Evolutionary conservation across 2,888 invertebrate species (phyloP), one percentile per base, ranked within the genome.

Genomic region (Ichneumoninae sp.): DNA sequence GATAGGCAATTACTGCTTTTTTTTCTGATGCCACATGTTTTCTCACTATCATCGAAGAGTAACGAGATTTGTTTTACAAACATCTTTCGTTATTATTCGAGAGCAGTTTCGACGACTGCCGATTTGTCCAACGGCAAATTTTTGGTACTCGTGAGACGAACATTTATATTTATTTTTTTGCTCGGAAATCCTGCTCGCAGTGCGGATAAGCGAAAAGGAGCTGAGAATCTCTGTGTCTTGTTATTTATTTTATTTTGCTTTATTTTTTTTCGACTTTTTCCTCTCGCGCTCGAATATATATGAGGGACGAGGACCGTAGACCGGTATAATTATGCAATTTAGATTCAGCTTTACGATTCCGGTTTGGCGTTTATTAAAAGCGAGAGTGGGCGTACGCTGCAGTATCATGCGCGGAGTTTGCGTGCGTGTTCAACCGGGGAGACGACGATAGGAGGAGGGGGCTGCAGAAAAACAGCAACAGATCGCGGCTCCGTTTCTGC

Each of bases 271-370:
- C 40, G 26, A 36, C 44, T 3, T 44, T 70, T 66, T 80, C 40
- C 47, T 36, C 66, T 47, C 54, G 40, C 47, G 22, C 60, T 72
- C 72, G 47, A 40, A 71, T 76, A 26, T 36, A 52, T 62, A 54
- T 62, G 82, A 80, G 70, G 69, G 71, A 84, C 82, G 82, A 81
- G 83, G 80, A 76, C 82, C 44, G 87, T 86, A 87, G 88, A 88
- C 88, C 87, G 90, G 90, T 91, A 91, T 92, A 91, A 92, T 92
- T 91, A 91, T 89, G 91, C 91, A 92, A 92, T 92, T 92, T 92
- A 92, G 91, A 92, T 92, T 91, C 91, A 90, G 91, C 88, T 90
- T 88, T 89, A 90, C 89, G 89, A 91, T 92, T 91, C 92, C 90
- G 91, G 92, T 92, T 91, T 89, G 88, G 89, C 88, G 89, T 90